Evolutionary conservation across 2,888 invertebrate genomes (phyloP).

Genomic region (Trachelus iudaicus): DNA sequence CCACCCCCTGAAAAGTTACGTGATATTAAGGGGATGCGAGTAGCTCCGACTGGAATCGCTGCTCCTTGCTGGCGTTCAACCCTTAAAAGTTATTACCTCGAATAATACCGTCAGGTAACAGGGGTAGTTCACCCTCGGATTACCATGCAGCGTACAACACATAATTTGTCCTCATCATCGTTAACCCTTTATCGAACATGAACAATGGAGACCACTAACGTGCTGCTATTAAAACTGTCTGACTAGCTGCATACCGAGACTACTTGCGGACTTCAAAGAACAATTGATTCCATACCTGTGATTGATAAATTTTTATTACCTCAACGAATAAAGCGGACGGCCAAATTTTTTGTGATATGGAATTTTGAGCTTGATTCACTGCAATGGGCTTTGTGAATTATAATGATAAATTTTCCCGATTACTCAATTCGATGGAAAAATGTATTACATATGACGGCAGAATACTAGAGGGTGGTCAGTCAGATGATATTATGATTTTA

Average conservation of each 20-base stretch:
- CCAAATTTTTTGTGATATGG: background rate
- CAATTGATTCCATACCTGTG: background rate
- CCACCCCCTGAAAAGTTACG: slow-evolving; percentile 27
- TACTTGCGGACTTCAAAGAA: background rate
- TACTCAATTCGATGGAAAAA: background rate
- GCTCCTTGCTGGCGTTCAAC: background rate
- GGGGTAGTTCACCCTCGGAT: background rate
- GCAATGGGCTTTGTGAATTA: background rate
- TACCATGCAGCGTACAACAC: background rate
- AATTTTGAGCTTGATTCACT: background rate
- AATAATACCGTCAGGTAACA: background rate
- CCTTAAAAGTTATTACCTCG: background rate
- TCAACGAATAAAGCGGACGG: background rate
- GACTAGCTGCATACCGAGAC: background rate
- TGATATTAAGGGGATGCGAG: slow-evolving; percentile 9
- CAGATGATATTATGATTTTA: background rate
- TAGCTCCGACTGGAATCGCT: background rate
- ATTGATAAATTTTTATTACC: too few relatives aligned
- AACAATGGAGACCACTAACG: background rate
- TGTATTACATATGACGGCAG: background rate
- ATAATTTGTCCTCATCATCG: background rate
- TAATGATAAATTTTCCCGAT: background rate
- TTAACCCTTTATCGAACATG: background rate
- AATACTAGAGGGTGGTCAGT: background rate
- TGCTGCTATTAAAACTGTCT: background rate